phyloP scores from a whole-genome alignment of 2,888 invertebrate species.

The Ophraella communa region DNA sequence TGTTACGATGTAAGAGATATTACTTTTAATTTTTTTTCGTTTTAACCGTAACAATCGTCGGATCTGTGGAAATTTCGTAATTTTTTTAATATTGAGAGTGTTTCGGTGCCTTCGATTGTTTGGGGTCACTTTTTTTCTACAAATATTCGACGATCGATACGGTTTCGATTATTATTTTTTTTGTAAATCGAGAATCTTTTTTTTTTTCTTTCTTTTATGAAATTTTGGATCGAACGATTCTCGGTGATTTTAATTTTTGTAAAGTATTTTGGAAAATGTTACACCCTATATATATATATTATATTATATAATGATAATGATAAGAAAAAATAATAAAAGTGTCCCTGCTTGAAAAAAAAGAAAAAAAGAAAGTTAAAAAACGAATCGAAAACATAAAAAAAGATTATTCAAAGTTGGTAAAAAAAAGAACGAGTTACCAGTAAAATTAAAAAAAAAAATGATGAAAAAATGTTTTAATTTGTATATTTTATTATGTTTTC shows the following conservation, averaged over 20 bases:
- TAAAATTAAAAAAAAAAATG: constrained; percentile 29
- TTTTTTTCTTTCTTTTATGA: too few relatives aligned
- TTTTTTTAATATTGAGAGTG: too few relatives aligned
- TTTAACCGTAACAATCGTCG: background rate
- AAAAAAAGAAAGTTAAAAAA: too few relatives aligned
- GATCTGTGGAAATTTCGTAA: background rate
- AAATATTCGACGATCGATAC: too few relatives aligned
- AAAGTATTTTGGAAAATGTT: constrained; percentile 37
- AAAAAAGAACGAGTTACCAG: too few relatives aligned
- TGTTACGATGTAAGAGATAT: constrained; percentile 29
- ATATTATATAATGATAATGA: too few relatives aligned
- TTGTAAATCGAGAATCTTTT: constrained; percentile 12
- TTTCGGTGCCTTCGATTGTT: too few relatives aligned
- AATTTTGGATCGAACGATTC: constrained; percentile 20
- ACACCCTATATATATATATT: constrained; percentile 31
- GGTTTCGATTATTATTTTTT: background rate
- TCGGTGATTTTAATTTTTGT: constrained; percentile 34
- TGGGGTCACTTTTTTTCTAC: too few relatives aligned
- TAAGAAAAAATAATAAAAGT: constrained; percentile 36
- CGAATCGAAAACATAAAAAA: constrained; percentile 25
- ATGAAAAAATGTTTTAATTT: constrained; percentile 39
- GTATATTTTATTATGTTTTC: constrained; percentile 49
- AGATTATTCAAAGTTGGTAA: background rate
- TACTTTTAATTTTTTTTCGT: constrained; percentile 2
- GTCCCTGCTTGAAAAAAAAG: constrained; percentile 33